A percentile compares a stretch with the other conserved stretches of the same genome.
phyloP scores from a whole-genome alignment of 2,888 invertebrate genomes.

The Neoascia interrupta region DNA sequence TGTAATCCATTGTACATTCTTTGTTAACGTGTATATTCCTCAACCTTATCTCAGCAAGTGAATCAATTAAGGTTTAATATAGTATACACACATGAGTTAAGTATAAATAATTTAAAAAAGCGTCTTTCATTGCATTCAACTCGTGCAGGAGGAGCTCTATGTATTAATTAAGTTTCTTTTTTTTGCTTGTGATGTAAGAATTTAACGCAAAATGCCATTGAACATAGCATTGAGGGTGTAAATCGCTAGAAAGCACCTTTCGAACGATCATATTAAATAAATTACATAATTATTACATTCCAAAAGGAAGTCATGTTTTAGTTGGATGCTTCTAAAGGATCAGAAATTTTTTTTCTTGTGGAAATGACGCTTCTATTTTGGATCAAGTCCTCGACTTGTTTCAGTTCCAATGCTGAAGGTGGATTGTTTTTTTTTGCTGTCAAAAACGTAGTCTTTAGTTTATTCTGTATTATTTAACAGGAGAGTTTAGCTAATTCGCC shows the following conservation, averaged over 20 bases:
- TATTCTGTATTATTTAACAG: too few relatives aligned
- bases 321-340: too few relatives aligned
- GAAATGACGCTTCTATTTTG: too few relatives aligned
- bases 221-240: constrained; percentile 44
- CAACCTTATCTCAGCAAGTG: constrained; percentile 61
- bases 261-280: constrained; percentile 46
- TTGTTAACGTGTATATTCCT: constrained; percentile 58
- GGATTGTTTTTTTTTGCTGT: too few relatives aligned
- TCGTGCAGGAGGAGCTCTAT: constrained; percentile 29
- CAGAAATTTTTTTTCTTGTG: too few relatives aligned
- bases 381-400: too few relatives aligned
- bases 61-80: constrained; percentile 64
- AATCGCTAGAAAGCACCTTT: constrained; percentile 16
- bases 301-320: too few relatives aligned
- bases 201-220: constrained; percentile 47
- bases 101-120: constrained; percentile 62
- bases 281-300: constrained; percentile 64
- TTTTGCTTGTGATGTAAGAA: constrained; percentile 61
- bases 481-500: too few relatives aligned
- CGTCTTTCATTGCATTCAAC: constrained; percentile 68
- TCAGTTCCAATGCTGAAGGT: too few relatives aligned
- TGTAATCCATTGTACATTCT: constrained; percentile 69
- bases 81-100: constrained; percentile 65
- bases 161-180: too few relatives aligned
- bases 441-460: too few relatives aligned